Base-by-base conservation (phyloP, 2,113 vertebrate species). In the Athene noctua region DNA sequence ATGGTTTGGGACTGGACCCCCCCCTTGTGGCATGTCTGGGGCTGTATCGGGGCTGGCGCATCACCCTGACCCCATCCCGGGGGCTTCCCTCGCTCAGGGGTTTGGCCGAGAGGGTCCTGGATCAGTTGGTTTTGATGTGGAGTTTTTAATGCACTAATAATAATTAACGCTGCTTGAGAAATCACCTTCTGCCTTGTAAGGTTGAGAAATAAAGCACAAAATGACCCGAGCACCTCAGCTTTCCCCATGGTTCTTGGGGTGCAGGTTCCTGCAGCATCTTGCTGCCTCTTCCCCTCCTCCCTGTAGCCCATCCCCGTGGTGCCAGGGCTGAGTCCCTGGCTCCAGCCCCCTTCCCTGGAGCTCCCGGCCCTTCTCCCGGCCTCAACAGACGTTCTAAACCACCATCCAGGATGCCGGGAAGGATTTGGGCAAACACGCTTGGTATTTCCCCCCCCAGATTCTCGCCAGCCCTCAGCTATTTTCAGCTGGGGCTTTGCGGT, bases 241-340 rank as follows among this genome's bases (percentile, higher is more conserved):
- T 10, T 32, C 29, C 26, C 46, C 1, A 0, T 2, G 27, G 1
- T 71, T 55, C 27, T 7, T 6, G 5, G 61, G 66, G 29, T 7
- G 23, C 21, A 3, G 62, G 30, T 11, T 51, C 27, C 1, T 1
- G 13, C 57, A 11, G 57, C 90, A 3, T 30, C 57, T 23, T 5
- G 5, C 52, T 29, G 38, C 36, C 7, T 72, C 57, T 23, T 55
- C 25, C 42, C 42, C 6, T 44, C 25, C 19, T 26, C 18, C 57
- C n/a, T 1, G 2, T 4, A 7, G 17, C 40, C 47, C 59, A 13
- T 74, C 59, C 57, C 81, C 9, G 2, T 38, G 68, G 42, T 44
- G 23, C 15, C 57, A 32, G 74, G 74, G 42, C 61, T 62, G 44
- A 9, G 40, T 12, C 23, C 3, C 12, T 34, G 52, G 42, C 29